Conservation (phyloP, 1,140 invertebrate species). For the Cotesia chilonis region DNA sequence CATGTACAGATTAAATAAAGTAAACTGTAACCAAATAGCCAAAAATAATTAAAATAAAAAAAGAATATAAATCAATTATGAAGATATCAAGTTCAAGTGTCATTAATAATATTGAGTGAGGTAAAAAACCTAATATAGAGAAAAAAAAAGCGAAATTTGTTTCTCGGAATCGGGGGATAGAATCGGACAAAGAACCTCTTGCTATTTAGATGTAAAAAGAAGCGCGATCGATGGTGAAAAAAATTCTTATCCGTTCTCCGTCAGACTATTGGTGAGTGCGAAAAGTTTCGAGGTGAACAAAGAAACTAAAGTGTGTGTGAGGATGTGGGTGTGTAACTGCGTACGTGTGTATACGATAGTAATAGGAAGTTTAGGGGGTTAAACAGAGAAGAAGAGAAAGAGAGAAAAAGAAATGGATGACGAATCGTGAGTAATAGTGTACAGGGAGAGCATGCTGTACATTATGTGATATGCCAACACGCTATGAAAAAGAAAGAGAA, state of each 20-base stretch:
- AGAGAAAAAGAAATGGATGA: conserved; percentile 33
- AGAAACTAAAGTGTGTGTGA: conserved; percentile 20
- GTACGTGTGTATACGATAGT: neutral
- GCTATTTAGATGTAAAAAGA: neutral
- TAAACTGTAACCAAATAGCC: too few species aligned
- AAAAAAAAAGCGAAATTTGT: neutral
- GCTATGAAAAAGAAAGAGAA: conserved; percentile 13
- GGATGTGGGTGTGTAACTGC: neutral
- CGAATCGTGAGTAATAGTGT: conserved; percentile 35
- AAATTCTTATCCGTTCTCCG: neutral
- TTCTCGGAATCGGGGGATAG: neutral
- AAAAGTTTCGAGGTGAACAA: conserved; percentile 33
- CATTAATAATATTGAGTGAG: too few species aligned
- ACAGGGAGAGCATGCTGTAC: conserved; percentile 29
- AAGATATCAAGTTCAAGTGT: neutral
- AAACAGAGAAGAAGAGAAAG: neutral
- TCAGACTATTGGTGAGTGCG: conserved; percentile 24
- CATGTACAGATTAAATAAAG: too few species aligned
- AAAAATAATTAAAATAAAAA: too few species aligned
- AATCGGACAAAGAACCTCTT: neutral
- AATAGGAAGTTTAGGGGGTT: too few species aligned
- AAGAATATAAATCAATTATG: neutral
- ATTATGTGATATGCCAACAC: neutral
- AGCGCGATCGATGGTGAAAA: conserved; percentile 23
- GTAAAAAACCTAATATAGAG: neutral